phyloP scores from a whole-genome alignment of 2,113 vertebrate species.

The Semicossyphus pulcher region DNA sequence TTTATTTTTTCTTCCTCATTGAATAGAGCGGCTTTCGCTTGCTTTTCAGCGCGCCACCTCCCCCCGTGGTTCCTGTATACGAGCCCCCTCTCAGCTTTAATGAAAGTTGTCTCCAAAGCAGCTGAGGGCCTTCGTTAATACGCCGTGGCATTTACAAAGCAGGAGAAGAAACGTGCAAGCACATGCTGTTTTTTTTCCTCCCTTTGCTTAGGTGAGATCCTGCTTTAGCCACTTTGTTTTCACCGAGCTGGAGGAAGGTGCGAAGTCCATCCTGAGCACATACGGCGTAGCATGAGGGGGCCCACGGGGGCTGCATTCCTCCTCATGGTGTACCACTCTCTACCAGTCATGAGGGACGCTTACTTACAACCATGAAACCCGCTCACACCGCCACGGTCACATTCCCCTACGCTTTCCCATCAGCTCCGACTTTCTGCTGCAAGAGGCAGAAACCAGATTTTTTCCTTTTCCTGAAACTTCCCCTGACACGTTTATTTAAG shows the following conservation, averaged over 20 bases:
- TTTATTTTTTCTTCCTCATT: conserved; percentile 48
- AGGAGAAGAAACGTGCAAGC: conserved; percentile 40
- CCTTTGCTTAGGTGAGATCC: conserved; percentile 47
- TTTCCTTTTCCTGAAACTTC: conserved; percentile 67
- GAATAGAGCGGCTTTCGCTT: conserved; percentile 46
- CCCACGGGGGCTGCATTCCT: conserved; percentile 63
- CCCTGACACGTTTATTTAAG: conserved; percentile 47
- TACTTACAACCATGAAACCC: conserved; percentile 33
- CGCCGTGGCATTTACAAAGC: conserved; percentile 52
- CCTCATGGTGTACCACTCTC: conserved; percentile 69
- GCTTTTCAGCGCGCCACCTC: conserved; percentile 25
- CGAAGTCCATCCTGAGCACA: conserved; percentile 60
- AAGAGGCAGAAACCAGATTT: conserved; percentile 57
- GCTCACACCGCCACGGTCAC: neutral
- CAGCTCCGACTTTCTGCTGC: conserved; percentile 7
- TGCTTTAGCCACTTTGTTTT: conserved; percentile 61
- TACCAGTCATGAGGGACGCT: conserved; percentile 66
- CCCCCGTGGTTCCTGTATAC: conserved; percentile 41
- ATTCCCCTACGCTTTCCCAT: conserved; percentile 62
- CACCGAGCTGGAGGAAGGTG: conserved; percentile 39
- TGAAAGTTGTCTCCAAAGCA: conserved; percentile 58
- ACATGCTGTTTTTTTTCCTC: conserved; percentile 36
- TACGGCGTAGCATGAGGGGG: conserved; percentile 37
- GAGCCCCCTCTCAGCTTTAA: conserved; percentile 44
- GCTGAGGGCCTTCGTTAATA: conserved; percentile 59